phyloP scores from a whole-genome alignment of 2,113 vertebrate genomes.

The Neolamprologus ventralis region DNA sequence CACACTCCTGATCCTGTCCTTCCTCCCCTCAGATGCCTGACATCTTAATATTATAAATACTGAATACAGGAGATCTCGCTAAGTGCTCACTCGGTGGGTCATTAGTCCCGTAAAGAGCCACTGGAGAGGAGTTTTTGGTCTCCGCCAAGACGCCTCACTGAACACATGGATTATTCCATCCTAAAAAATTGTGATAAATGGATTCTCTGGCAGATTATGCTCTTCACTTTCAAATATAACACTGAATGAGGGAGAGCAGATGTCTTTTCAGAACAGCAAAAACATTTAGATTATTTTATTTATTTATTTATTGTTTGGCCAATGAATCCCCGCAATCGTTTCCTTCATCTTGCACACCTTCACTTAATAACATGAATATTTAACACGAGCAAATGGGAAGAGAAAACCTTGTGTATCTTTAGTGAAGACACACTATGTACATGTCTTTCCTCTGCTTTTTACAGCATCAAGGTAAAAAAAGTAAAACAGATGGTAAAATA shows the following conservation, averaged over 20 bases:
- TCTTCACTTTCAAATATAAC: background rate
- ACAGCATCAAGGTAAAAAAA: background rate
- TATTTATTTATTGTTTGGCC: background rate
- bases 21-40: slow-evolving; percentile 22
- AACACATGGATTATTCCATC: slow-evolving; percentile 27
- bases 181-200: background rate
- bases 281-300: background rate
- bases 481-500: background rate
- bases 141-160: slow-evolving; percentile 4
- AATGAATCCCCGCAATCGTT: background rate
- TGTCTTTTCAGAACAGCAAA: background rate
- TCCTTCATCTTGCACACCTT: background rate
- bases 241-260: background rate
- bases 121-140: background rate
- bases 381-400: background rate
- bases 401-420: background rate
- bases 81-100: background rate
- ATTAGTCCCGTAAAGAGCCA: background rate
- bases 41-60: slow-evolving; percentile 39
- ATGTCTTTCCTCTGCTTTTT: background rate
- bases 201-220: background rate
- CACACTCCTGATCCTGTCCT: slow-evolving; percentile 21
- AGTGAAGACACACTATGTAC: background rate
- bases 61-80: background rate
- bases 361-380: background rate